phyloP scores from a whole-genome alignment of 2,888 invertebrate species.

The Sympetrum striolatum region DNA sequence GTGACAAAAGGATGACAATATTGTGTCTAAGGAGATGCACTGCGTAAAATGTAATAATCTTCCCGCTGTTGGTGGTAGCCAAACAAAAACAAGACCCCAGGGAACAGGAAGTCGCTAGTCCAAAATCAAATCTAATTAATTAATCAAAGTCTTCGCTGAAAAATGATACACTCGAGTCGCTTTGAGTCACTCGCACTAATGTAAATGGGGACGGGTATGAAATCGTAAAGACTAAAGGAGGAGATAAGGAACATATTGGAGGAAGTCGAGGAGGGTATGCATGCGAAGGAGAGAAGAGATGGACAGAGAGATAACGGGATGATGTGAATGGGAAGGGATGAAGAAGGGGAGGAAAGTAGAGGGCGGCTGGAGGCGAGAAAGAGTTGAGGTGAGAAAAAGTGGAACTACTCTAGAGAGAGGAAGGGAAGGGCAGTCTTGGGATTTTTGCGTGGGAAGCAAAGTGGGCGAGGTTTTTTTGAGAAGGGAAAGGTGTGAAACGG shows the following conservation, averaged over 20 bases:
- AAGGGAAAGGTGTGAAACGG: background rate
- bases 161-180: background rate
- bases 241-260: background rate
- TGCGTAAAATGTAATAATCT: no score
- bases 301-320: background rate
- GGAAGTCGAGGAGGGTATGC: background rate
- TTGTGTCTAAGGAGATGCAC: no score
- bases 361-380: background rate
- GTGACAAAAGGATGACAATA: no score
- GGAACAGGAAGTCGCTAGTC: no score
- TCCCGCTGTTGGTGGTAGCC: no score
- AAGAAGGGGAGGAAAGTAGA: constrained; percentile 38
- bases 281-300: background rate
- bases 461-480: background rate
- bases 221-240: background rate
- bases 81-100: no score
- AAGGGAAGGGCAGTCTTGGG: constrained; percentile 23
- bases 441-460: constrained; percentile 12
- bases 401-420: background rate
- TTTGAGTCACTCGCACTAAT: background rate
- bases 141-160: no score
- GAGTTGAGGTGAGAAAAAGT: background rate
- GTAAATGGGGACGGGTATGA: background rate
- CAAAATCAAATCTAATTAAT: no score
- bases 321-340: constrained; percentile 2